Base-by-base conservation (phyloP, 37 sponge, comb jelly and placozoan species). In the Chondrosia reniformis region DNA sequence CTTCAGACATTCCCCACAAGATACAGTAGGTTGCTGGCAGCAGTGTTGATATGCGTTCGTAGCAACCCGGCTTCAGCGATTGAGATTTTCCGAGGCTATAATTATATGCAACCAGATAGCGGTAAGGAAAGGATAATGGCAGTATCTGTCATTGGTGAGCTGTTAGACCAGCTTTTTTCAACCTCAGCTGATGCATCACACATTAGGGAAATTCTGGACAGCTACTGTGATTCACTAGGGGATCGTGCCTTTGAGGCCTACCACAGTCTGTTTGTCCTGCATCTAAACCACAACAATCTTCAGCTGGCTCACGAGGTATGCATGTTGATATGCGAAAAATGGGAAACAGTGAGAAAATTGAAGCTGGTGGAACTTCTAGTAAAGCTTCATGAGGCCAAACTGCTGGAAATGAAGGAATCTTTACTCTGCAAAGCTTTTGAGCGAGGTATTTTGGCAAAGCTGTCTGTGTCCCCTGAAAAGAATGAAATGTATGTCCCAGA, bases 21-120 rank as follows among this genome's bases (percentile, higher is more conserved):
- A 40, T 36, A 44, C 25, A 42, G 44, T 3, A 41, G 72, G 25
- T 43, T 69, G 72, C 39, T 69, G 72, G 72, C 72, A 21, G 72
- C 37, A 4, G 72, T 37, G 1, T 17, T 38, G 72, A 34, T 69
- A 21, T 69, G 72, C 42, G 40, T 38, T 12, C n/a, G 24, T 17
- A 6, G 8, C 25, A 40, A 44, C 3, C 72, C 72, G 6, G 42
- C n/a, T 13, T 21, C 44, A 8, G 72, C 72, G 4, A 17, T 69
- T 4, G 44, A 38, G 2, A 24, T 69, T 37, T 7, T 69, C 9
- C 40, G 44, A 39, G 42, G 72, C 9, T 69, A 44, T 44, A 69
- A 34, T 37, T 69, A 44, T 41, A 30, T 12, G 44, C 72, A 36
- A 40, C 44, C 41, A 7, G 72, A 69, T 21, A 34, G 41, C 8